Evolutionary conservation across 1,140 invertebrate genomes (phyloP).

Genomic region (Aphis gossypii): DNA sequence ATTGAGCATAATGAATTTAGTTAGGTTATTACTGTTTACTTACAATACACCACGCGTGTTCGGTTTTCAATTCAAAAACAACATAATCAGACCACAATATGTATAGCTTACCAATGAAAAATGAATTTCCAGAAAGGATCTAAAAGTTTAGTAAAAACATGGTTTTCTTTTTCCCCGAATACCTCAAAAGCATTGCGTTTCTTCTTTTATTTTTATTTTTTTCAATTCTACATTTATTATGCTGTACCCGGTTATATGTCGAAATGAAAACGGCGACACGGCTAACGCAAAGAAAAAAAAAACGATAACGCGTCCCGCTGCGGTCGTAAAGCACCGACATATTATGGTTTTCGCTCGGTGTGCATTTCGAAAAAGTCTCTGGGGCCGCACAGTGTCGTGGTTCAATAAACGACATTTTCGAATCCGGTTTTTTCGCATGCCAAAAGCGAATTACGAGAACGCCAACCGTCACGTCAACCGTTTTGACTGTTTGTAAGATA

Average conservation of each 20-base stretch:
- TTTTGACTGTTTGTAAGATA: not conserved
- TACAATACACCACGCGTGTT: not conserved
- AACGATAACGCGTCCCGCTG: not conserved
- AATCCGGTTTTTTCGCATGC: conserved; percentile 33
- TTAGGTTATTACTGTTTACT: not conserved
- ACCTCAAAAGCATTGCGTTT: too few relatives aligned
- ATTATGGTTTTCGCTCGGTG: not conserved
- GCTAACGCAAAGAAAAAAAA: not conserved
- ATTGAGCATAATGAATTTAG: not conserved
- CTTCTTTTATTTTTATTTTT: not conserved
- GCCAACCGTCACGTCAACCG: not conserved
- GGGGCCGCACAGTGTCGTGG: not conserved
- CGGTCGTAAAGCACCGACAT: not conserved
- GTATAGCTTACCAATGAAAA: too few relatives aligned
- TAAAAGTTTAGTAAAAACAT: not conserved
- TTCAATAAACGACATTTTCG: conserved; percentile 13
- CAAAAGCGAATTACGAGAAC: conserved; percentile 5
- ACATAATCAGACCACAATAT: not conserved
- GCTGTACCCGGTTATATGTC: not conserved
- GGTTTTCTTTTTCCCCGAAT: not conserved
- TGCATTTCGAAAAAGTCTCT: not conserved
- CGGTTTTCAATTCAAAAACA: not conserved
- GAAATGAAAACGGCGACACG: not conserved
- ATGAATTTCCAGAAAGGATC: not conserved
- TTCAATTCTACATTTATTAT: not conserved